A percentile compares a stretch with the other conserved stretches of the same genome.
These are phyloP conservation scores for Automeris io DNA, from an alignment of 2,888 invertebrate genomes.

Conservation along the genomic window DNA sequence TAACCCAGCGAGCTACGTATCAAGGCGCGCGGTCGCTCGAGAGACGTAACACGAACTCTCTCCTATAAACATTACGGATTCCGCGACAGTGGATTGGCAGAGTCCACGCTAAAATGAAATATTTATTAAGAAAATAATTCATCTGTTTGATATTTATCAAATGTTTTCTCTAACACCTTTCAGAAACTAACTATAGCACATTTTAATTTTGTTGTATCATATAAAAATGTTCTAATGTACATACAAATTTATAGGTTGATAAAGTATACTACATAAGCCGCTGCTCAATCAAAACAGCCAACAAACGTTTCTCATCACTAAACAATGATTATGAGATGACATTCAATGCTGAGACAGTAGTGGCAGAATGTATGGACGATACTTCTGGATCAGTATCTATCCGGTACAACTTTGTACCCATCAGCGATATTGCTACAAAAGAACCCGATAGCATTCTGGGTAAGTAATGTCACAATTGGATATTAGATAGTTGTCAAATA, in stretches of 20 bases:
- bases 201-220: no score
- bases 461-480: slow-evolving; percentile 45
- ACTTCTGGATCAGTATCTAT: slow-evolving; percentile 82
- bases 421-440: slow-evolving; percentile 82
- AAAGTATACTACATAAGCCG: slow-evolving; percentile 92
- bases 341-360: slow-evolving; percentile 84
- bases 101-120: no score
- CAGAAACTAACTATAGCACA: no score
- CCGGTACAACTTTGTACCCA: slow-evolving; percentile 85
- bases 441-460: slow-evolving; percentile 84
- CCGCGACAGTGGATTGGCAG: no score
- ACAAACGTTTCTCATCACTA: slow-evolving; percentile 89
- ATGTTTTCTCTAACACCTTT: no score
- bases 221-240: neutral
- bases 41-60: no score
- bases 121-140: no score
- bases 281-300: slow-evolving; percentile 92
- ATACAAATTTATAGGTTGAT: slow-evolving; percentile 73
- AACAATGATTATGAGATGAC: slow-evolving; percentile 98
- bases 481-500: no score
- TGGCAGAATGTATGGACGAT: slow-evolving; percentile 77
- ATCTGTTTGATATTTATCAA: no score
- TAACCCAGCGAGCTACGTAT: no score
- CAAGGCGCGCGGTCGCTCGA: no score
- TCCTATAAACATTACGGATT: no score